These are phyloP conservation scores for Rhagoletis zephyria DNA, from an alignment of 1,140 invertebrate species.

Conservation along the genomic window DNA sequence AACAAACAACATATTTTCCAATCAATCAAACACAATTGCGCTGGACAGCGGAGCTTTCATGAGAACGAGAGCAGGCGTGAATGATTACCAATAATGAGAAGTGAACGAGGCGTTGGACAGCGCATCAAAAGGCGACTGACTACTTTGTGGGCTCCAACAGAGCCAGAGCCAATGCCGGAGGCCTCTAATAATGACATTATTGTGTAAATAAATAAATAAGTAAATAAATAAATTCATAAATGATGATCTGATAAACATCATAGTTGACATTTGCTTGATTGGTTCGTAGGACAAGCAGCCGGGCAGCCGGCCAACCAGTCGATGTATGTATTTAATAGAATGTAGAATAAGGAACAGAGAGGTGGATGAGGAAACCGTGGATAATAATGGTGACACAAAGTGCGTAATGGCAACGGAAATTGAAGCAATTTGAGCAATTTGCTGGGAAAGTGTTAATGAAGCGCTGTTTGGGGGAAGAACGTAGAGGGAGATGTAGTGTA, in stretches of 20 bases:
- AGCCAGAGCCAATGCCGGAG: background rate
- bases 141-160: constrained; percentile 4
- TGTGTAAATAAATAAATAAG: constrained; percentile 49
- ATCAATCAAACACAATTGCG: constrained; percentile 49
- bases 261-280: constrained; percentile 37
- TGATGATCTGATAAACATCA: constrained; percentile 46
- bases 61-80: background rate
- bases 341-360: background rate
- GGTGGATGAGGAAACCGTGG: background rate
- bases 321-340: background rate
- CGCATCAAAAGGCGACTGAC: background rate
- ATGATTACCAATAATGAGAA: background rate
- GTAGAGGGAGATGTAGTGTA: background rate
- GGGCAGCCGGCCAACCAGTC: background rate
- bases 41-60: background rate
- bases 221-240: constrained; percentile 43
- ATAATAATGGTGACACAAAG: background rate
- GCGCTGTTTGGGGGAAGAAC: background rate
- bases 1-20: constrained; percentile 35
- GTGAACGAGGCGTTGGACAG: too few relatives aligned
- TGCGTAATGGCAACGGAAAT: constrained; percentile 37
- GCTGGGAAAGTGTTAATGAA: constrained; percentile 31
- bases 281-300: background rate
- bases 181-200: constrained; percentile 46
- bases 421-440: constrained; percentile 51